phyloP scores from a whole-genome alignment of 2,113 vertebrate species.

The Callipepla californica region DNA sequence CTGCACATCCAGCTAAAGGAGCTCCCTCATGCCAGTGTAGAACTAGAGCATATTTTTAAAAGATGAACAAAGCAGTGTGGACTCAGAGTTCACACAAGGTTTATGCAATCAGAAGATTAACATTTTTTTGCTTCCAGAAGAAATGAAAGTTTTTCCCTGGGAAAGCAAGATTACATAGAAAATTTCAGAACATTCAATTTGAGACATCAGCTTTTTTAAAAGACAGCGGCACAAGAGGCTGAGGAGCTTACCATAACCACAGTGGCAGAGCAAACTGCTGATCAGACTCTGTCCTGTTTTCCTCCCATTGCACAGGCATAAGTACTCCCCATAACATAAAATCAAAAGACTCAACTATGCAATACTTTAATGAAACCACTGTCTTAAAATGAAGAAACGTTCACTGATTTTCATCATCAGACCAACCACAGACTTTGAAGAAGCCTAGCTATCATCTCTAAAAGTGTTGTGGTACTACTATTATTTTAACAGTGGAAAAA shows the following conservation, averaged over 20 bases:
- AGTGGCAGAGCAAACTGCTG: background rate
- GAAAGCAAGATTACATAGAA: background rate
- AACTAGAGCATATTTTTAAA: background rate
- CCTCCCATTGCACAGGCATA: background rate
- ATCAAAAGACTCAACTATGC: background rate
- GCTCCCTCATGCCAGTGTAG: background rate
- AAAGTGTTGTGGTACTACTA: background rate
- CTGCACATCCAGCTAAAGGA: background rate
- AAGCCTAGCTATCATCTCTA: background rate
- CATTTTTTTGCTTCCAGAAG: background rate
- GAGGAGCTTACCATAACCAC: accelerated
- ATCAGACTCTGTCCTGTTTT: background rate
- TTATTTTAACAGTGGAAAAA: background rate
- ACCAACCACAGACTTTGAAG: background rate
- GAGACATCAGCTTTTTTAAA: background rate
- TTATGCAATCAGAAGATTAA: background rate
- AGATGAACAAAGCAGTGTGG: background rate
- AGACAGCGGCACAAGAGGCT: background rate
- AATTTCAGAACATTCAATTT: background rate
- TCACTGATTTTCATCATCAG: background rate
- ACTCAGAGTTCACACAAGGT: background rate
- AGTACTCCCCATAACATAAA: background rate
- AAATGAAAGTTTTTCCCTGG: background rate
- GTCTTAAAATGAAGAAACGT: no score
- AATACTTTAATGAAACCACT: background rate